Conservation (phyloP, 1,140 invertebrate species). For the Pentalonia nigronervosa region DNA sequence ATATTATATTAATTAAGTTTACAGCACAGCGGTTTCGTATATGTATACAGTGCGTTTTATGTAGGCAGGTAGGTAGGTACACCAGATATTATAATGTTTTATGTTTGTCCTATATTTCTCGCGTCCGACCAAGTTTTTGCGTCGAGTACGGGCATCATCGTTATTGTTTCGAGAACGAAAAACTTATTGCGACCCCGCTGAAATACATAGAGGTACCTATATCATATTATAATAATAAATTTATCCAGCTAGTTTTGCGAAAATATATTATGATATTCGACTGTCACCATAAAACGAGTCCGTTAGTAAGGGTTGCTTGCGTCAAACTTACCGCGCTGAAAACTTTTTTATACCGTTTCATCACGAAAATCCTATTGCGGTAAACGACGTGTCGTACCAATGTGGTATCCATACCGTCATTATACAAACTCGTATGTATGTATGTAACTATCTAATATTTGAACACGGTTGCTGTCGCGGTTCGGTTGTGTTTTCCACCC, state of each 20-base stretch:
- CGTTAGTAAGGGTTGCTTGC: neutral
- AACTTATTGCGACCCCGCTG: neutral
- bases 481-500: neutral
- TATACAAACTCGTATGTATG: neutral
- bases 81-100: neutral
- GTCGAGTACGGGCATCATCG: neutral
- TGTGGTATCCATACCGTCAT: neutral
- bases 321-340: neutral
- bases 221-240: neutral
- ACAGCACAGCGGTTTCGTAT: neutral
- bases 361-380: neutral
- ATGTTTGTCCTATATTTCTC: neutral
- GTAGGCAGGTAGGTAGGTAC: neutral
- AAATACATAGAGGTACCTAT: neutral
- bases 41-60: neutral
- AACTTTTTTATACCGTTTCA: conserved; percentile 25
- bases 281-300: neutral
- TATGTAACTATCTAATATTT: neutral
- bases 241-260: neutral
- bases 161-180: neutral
- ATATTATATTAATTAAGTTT: conserved; percentile 15
- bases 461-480: neutral
- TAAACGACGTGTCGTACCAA: neutral
- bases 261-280: neutral
- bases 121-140: neutral